These are phyloP conservation scores for Amblyopsis hoosieri DNA, from an alignment of 2,797 vertebrate species.

Conservation along the genomic window DNA sequence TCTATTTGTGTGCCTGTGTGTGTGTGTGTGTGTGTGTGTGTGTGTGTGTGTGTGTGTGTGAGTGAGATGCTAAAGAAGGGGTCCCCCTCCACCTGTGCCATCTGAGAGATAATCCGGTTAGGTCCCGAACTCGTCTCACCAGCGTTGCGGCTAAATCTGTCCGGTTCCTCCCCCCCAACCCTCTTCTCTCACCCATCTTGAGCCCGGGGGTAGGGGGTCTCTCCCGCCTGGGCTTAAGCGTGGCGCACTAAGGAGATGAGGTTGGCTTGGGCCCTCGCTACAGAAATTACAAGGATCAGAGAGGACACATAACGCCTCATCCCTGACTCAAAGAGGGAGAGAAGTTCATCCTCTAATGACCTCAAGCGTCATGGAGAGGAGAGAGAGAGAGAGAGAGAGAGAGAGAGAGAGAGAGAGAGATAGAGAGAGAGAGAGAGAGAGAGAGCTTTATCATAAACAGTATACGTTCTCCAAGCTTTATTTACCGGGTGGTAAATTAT, in stretches of 20 bases:
- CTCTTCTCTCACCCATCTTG: too few species aligned
- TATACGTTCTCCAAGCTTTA: too few species aligned
- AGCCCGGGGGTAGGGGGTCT: constrained; percentile 49
- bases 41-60: constrained; percentile 27
- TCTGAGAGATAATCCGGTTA: constrained; percentile 79
- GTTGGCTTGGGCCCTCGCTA: constrained; percentile 85
- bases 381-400: constrained; percentile 22
- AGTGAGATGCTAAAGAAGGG: constrained; percentile 52
- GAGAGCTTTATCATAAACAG: constrained; percentile 1
- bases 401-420: constrained; percentile 24
- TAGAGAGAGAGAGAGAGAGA: constrained; percentile 1
- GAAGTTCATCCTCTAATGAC: constrained; percentile 93
- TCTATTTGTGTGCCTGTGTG: constrained; percentile 59
- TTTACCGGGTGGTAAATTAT: too few species aligned
- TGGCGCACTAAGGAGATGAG: constrained; percentile 85
- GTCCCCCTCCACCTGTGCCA: constrained; percentile 70
- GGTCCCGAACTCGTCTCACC: constrained; percentile 44
- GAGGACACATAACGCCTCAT: constrained; percentile 94
- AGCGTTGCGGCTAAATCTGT: constrained; percentile 65
- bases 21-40: constrained; percentile 14
- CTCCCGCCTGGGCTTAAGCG: constrained; percentile 82
- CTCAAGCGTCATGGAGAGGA: constrained; percentile 84
- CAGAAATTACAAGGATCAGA: constrained; percentile 94
- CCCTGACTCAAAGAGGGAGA: constrained; percentile 66
- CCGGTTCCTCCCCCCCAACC: constrained; percentile 1